Percentiles rank a stretch among this genome's conserved stretches.
Evolutionary conservation across 92 coral and sea anemone species (phyloP).

Genomic region (Phenganax marumi): DNA sequence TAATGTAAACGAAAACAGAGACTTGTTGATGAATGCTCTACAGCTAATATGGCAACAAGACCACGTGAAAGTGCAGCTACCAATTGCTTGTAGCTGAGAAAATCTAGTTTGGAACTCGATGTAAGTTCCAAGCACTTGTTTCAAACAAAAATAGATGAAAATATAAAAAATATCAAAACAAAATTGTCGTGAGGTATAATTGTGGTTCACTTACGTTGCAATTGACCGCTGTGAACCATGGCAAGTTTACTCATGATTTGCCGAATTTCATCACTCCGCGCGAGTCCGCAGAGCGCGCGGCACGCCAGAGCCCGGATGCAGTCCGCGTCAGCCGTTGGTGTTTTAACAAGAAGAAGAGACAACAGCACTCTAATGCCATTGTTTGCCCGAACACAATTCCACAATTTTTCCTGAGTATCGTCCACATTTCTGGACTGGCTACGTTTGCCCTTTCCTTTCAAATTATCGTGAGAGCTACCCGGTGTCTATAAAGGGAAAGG

Average conservation of each 20-base stretch:
- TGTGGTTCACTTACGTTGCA: conserved; percentile 70
- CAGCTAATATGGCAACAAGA: no score
- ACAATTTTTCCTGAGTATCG: conserved; percentile 67
- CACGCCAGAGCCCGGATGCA: conserved; percentile 91
- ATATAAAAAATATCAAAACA: no score
- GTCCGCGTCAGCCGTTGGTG: conserved; percentile 90
- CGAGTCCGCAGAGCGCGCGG: conserved; percentile 86
- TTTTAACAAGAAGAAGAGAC: conserved; percentile 80
- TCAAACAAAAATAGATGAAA: no score
- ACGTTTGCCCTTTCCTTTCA: conserved; percentile 26
- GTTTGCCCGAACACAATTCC: conserved; percentile 85
- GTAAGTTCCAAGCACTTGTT: no score
- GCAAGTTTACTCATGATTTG: conserved; percentile 93
- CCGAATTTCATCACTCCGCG: conserved; percentile 85
- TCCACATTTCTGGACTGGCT: conserved; percentile 20
- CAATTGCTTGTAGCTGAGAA: no score
- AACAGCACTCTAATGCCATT: conserved; percentile 88
- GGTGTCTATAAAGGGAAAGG: neutral
- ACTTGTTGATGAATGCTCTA: no score
- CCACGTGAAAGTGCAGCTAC: no score
- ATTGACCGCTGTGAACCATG: conserved; percentile 87
- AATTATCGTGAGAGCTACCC: neutral
- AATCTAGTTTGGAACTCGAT: no score
- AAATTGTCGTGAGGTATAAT: no score
- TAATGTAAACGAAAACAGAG: no score